These are phyloP conservation scores for Phoenicopterus ruber DNA, from an alignment of 2,113 vertebrate species.

Conservation along the genomic window DNA sequence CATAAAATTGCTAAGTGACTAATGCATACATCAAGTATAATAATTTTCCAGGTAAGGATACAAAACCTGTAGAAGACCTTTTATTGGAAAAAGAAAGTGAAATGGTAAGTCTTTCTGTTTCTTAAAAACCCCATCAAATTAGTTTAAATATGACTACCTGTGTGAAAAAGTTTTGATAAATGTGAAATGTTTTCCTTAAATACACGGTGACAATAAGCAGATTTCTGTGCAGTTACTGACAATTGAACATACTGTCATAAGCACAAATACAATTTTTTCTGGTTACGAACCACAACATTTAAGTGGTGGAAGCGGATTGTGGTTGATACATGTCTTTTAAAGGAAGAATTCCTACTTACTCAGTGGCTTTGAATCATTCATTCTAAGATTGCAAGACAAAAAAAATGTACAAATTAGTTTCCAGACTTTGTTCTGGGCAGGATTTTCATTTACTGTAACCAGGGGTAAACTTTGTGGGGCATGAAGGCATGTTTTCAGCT, in stretches of 20 bases:
- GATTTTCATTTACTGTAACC: background rate
- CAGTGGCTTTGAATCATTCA: background rate
- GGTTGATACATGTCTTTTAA: background rate
- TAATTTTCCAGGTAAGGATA: slow-evolving; percentile 71
- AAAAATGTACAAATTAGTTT: background rate
- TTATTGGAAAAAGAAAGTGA: slow-evolving; percentile 73
- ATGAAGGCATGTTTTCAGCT: background rate
- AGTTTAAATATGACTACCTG: background rate
- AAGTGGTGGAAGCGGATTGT: background rate
- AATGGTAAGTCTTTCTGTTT: slow-evolving; percentile 49
- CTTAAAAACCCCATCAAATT: background rate
- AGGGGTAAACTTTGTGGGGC: background rate
- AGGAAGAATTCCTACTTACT: background rate
- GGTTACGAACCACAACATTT: background rate
- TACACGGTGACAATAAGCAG: background rate
- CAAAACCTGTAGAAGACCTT: slow-evolving; percentile 52
- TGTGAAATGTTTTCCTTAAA: background rate
- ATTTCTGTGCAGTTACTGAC: background rate
- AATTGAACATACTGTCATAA: background rate
- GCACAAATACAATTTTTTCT: background rate
- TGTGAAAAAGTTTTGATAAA: background rate
- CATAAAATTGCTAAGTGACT: background rate
- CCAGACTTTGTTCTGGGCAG: background rate
- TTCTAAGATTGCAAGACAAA: background rate
- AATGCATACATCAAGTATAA: background rate